Evolutionary conservation across 2,113 vertebrate species (phyloP).

Genomic region (Coptodon bakossiorum): DNA sequence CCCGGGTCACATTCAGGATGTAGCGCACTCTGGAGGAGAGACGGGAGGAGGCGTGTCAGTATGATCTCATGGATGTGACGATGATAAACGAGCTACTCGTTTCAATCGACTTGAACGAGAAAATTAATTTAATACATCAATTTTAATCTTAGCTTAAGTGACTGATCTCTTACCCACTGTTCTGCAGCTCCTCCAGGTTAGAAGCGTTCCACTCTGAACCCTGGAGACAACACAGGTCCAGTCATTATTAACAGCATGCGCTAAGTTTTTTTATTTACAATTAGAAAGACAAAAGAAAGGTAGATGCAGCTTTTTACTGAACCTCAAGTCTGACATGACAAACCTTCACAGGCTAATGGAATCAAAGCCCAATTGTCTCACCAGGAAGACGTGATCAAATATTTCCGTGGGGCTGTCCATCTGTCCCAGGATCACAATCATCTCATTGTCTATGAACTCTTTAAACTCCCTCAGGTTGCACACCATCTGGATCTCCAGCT

Average conservation of each 20-base stretch:
- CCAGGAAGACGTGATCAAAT: constrained; percentile 95
- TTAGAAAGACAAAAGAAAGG: not conserved
- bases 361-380: constrained; percentile 55
- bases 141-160: not conserved
- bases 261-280: not conserved
- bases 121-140: not conserved
- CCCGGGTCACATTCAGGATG: constrained; percentile 95
- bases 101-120: not conserved
- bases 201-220: constrained; percentile 98
- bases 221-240: constrained; percentile 56
- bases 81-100: not conserved
- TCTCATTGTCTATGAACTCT: constrained; percentile 98
- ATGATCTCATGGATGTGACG: not conserved
- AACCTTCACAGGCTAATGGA: not conserved
- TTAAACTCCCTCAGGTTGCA: constrained; percentile 96
- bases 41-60: not conserved
- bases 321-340: not conserved
- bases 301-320: not conserved
- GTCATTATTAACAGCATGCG: not conserved
- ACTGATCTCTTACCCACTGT: constrained; percentile 83
- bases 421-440: constrained; percentile 97
- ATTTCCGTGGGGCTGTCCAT: constrained; percentile 98
- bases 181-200: constrained; percentile 95
- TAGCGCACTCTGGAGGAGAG: constrained; percentile 78
- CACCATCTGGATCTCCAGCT: constrained; percentile 98